A percentile compares a stretch with the other conserved stretches of the same genome.
These are phyloP conservation scores for Achatina immaculata DNA, from an alignment of 1,140 invertebrate species.

Conservation along the genomic window DNA sequence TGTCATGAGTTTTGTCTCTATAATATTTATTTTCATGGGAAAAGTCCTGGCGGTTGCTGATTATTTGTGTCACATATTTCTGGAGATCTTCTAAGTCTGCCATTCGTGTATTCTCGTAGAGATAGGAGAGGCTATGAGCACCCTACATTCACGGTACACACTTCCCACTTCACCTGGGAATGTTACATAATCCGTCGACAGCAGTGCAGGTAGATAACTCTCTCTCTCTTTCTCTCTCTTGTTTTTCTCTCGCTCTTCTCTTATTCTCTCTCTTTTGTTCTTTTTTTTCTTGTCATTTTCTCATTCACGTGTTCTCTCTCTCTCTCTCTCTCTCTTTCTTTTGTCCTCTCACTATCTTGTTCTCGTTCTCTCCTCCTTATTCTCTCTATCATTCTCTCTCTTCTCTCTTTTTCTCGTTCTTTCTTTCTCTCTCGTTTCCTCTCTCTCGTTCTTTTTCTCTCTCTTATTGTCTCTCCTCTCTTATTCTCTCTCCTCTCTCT, in stretches of 20 bases:
- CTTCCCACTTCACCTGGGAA: no score
- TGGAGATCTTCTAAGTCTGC: no score
- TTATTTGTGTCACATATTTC: no score
- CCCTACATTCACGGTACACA: no score
- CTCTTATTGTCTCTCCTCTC: constrained; percentile 6
- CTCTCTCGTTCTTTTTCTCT: not conserved
- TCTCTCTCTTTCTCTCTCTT: not conserved
- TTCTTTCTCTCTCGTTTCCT: not conserved
- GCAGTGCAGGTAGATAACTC: no score
- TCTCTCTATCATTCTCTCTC: constrained; percentile 4
- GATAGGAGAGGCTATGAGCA: no score
- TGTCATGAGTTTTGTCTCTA: no score
- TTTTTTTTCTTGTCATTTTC: not conserved
- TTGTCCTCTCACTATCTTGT: not conserved
- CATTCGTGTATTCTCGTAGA: no score
- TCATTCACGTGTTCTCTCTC: not conserved
- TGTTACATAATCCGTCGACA: no score
- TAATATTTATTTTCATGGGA: no score
- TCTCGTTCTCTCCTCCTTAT: not conserved
- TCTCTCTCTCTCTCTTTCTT: not conserved
- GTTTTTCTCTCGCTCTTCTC: not conserved
- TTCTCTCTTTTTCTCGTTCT: not conserved
- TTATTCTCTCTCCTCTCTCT: not conserved
- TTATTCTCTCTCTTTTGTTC: not conserved
- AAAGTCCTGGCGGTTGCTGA: no score